Evolutionary conservation across 2,888 invertebrate genomes (phyloP).

Genomic region (Drosophila setosimentum): DNA sequence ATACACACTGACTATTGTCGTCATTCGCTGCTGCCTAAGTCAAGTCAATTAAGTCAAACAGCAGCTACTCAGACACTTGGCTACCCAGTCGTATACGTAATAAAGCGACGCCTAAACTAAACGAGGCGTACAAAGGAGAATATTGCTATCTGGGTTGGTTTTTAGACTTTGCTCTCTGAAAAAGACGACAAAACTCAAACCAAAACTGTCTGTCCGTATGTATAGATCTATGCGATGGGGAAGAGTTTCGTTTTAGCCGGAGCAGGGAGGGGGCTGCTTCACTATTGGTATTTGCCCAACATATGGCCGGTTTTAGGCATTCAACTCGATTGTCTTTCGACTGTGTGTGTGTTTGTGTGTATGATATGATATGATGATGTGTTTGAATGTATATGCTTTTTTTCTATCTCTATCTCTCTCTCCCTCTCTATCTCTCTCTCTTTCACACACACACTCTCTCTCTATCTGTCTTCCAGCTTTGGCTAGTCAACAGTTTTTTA

Average conservation of each 20-base stretch:
- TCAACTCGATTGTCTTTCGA: conserved; percentile 40
- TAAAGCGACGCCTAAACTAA: conserved; percentile 50
- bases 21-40: conserved; percentile 10
- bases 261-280: background rate
- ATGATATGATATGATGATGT: background rate
- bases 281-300: conserved; percentile 62
- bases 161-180: conserved; percentile 6
- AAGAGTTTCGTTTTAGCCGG: conserved; percentile 4
- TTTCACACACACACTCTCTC: background rate
- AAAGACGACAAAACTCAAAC: conserved; percentile 40
- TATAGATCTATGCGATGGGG: background rate
- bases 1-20: conserved; percentile 5
- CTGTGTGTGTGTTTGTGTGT: background rate
- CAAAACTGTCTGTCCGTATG: background rate
- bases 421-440: background rate
- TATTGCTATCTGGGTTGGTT: conserved; percentile 7
- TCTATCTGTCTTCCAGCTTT: conserved; percentile 5
- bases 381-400: conserved; percentile 18
- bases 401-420: conserved; percentile 8
- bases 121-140: conserved; percentile 31
- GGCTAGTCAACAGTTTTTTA: conserved; percentile 47
- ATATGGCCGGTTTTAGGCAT: conserved; percentile 56
- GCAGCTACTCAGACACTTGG: conserved; percentile 38
- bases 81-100: conserved; percentile 60
- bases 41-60: conserved; percentile 51